A percentile compares a stretch with the other conserved stretches of the same genome.
Conservation (phyloP, 1,140 invertebrate genomes). For the Drosophila chauvacae region DNA sequence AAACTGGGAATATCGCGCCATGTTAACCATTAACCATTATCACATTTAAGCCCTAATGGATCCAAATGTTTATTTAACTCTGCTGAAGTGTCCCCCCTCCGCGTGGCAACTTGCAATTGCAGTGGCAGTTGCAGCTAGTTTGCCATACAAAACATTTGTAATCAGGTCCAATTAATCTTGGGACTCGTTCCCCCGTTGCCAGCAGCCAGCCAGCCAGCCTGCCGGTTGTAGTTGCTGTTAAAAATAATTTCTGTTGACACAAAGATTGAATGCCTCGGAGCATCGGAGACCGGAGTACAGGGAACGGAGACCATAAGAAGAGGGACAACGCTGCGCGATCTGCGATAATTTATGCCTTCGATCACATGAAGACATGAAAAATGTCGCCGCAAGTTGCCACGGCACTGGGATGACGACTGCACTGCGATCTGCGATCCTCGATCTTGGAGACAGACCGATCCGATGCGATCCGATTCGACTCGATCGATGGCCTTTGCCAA, state of each 20-base stretch:
- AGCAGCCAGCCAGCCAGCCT: constrained; percentile 13
- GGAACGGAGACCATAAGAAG: constrained; percentile 34
- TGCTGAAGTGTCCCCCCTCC: constrained; percentile 17
- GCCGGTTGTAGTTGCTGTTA: constrained; percentile 68
- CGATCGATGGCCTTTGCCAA: constrained; percentile 73
- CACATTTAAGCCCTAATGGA: constrained; percentile 73
- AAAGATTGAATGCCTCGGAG: constrained; percentile 74
- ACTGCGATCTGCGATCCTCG: constrained; percentile 29
- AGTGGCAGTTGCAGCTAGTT: constrained; percentile 55
- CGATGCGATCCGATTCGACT: constrained; percentile 37
- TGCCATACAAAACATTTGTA: constrained; percentile 76
- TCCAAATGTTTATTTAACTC: constrained; percentile 81
- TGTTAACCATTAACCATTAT: constrained; percentile 73
- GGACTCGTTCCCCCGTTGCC: constrained; percentile 33
- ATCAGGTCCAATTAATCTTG: constrained; percentile 78
- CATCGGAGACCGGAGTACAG: background rate
- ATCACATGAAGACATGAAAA: constrained; percentile 82
- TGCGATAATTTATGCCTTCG: constrained; percentile 80
- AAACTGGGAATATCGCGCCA: constrained; percentile 35
- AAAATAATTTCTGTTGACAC: constrained; percentile 83
- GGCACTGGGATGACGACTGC: constrained; percentile 69
- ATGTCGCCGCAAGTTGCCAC: constrained; percentile 77
- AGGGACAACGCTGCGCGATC: constrained; percentile 50
- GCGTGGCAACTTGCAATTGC: constrained; percentile 22
- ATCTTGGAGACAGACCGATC: constrained; percentile 17